Conservation (phyloP, 1,140 invertebrate species). For the Carposina sasakii region DNA sequence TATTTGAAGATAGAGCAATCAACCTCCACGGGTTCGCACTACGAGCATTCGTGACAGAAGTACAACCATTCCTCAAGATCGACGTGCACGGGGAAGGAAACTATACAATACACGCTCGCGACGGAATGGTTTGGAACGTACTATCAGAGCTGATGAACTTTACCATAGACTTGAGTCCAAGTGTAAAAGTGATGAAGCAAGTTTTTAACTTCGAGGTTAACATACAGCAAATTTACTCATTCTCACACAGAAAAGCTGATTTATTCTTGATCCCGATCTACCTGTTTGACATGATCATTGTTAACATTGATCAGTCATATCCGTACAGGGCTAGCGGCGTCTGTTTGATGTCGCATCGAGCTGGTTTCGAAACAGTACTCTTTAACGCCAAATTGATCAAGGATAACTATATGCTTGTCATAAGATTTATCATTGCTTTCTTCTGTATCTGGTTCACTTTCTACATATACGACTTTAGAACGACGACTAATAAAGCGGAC, state of each 20-base stretch:
- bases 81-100: constrained; percentile 30
- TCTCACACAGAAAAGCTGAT: constrained; percentile 48
- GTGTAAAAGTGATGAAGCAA: constrained; percentile 30
- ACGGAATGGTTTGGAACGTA: constrained; percentile 55
- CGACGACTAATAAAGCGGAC: constrained; percentile 33
- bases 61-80: constrained; percentile 53
- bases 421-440: constrained; percentile 42
- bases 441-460: constrained; percentile 52
- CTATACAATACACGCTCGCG: constrained; percentile 36
- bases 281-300: constrained; percentile 50
- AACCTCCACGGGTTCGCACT: constrained; percentile 49
- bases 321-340: constrained; percentile 54
- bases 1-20: constrained; percentile 51
- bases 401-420: constrained; percentile 26
- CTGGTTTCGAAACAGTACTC: constrained; percentile 47
- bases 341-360: constrained; percentile 48
- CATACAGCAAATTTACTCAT: constrained; percentile 46
- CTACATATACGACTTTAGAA: constrained; percentile 42
- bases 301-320: constrained; percentile 46
- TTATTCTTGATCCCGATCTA: constrained; percentile 51
- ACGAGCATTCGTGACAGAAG: constrained; percentile 33
- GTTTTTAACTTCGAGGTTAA: constrained; percentile 45
- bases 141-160: constrained; percentile 52
- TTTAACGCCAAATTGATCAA: constrained; percentile 43
- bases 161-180: constrained; percentile 41